phyloP scores from a whole-genome alignment of 2,797 vertebrate species.

The Falco rusticolus region DNA sequence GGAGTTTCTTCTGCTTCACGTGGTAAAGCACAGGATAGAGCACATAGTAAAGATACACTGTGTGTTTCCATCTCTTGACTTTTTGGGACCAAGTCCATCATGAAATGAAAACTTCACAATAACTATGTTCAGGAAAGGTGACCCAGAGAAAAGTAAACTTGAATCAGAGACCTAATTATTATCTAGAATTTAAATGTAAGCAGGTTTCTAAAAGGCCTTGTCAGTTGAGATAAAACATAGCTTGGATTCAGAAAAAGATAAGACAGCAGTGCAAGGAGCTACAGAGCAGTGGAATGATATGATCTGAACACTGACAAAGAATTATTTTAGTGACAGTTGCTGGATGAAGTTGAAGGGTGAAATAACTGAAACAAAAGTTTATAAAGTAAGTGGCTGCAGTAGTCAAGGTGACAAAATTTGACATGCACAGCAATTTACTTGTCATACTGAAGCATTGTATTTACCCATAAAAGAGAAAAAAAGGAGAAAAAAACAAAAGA shows the following conservation, averaged over 20 bases:
- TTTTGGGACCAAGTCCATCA: neutral
- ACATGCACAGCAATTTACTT: conserved; percentile 31
- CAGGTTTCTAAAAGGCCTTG: neutral
- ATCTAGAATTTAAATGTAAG: conserved; percentile 2
- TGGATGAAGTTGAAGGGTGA: neutral
- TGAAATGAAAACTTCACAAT: neutral
- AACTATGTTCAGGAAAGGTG: neutral
- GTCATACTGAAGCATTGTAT: neutral
- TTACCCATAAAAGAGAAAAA: neutral
- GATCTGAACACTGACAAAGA: neutral
- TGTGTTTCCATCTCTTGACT: neutral
- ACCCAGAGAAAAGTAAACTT: neutral
- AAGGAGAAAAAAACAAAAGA: rapidly evolving
- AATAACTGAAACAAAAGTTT: conserved; percentile 42
- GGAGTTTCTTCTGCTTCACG: neutral
- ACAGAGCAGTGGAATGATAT: neutral
- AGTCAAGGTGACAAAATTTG: conserved; percentile 27
- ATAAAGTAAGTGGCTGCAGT: neutral
- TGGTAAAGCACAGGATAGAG: neutral
- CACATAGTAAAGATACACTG: neutral
- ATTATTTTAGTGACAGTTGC: conserved; percentile 16
- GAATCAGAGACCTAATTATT: conserved; percentile 18
- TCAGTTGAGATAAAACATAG: neutral
- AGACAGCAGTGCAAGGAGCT: neutral
- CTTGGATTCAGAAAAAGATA: conserved; percentile 14